Base-by-base conservation (phyloP, 2,797 vertebrate species). In the Urocyon cinereoargenteus region DNA sequence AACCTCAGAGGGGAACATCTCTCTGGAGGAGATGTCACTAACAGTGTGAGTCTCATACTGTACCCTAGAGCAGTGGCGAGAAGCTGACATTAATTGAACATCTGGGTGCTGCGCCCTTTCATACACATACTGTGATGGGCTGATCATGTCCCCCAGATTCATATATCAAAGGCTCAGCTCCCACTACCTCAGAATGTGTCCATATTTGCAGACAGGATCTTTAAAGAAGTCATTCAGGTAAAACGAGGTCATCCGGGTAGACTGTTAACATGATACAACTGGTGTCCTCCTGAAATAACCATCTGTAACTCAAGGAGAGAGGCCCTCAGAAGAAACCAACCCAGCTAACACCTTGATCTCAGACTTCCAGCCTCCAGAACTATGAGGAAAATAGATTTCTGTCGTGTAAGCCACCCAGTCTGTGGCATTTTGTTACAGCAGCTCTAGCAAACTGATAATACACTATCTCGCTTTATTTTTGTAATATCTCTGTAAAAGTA, bases 91-190 rank as follows among this genome's bases (percentile, higher is more conserved):
- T 4, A 22, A 26, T 0, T 0, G 28, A 66, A n/a, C 13, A 10
- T 21, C 59, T 14, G 5, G 2, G 14, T 14, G 55, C 66, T n/a
- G 18, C 21, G 8, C 57, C 19, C 79, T 51, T 40, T 57, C 5
- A 7, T n/a, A 6, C 1, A 4, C 1, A 4, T 24, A 19, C 31
- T 59, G 34, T 22, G 0, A 3, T 0, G 11, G 9, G n/a, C 59
- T 64, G 64, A 13, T 18, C 6, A 2, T 45, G 51, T 36, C 11
- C 36, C 81, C 26, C 26, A 86, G 28, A 57, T 51, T 45, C 57
- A 3, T 9, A 19, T 19, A 6, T 31, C 22, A 6, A 75, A 31
- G 2, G 6, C 8, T 51, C 9, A 5, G 31, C 5, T 9, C n/a
- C 73, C 51, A 49, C 22, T 19, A 78, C 24, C 64, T 78, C n/a